These are phyloP conservation scores for Habroteleia sp. DNA, from an alignment of 2,888 invertebrate genomes.

Conservation along the genomic window DNA sequence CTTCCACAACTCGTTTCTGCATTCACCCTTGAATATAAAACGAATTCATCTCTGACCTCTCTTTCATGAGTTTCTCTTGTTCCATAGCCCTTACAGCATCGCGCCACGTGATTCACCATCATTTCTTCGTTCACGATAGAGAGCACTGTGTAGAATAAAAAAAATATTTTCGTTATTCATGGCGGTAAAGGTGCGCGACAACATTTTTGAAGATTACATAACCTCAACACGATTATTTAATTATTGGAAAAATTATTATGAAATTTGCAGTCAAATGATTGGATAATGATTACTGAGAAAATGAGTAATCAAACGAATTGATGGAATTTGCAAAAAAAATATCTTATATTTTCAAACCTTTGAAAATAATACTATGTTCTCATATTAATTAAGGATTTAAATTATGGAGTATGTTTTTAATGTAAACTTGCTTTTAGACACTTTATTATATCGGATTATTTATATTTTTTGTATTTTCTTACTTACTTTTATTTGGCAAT, in stretches of 20 bases:
- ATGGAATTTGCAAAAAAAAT: too few species aligned
- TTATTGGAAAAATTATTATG: slow-evolving; percentile 15
- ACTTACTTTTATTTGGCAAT: too few species aligned
- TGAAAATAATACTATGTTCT: too few species aligned
- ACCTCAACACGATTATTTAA: slow-evolving; percentile 16
- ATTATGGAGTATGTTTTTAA: too few species aligned
- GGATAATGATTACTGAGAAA: too few species aligned
- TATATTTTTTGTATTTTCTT: too few species aligned
- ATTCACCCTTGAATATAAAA: slow-evolving; percentile 60
- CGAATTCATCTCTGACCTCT: slow-evolving; percentile 61
- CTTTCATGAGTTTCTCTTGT: slow-evolving; percentile 59
- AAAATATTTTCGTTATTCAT: slow-evolving; percentile 43
- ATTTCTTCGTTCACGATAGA: slow-evolving; percentile 37
- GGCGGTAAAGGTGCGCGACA: slow-evolving; percentile 13
- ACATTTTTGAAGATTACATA: slow-evolving; percentile 33
- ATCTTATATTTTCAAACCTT: too few species aligned
- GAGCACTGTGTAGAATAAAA: slow-evolving; percentile 26
- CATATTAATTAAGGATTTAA: too few species aligned
- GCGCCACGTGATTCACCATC: slow-evolving; percentile 45
- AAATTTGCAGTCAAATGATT: neutral
- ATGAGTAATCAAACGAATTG: too few species aligned
- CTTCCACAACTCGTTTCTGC: slow-evolving; percentile 52
- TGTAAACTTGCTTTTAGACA: too few species aligned
- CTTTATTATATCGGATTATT: too few species aligned
- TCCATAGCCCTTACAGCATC: slow-evolving; percentile 27